Base-by-base conservation (phyloP, 2,888 invertebrate species). In the Limnephilus auricula region DNA sequence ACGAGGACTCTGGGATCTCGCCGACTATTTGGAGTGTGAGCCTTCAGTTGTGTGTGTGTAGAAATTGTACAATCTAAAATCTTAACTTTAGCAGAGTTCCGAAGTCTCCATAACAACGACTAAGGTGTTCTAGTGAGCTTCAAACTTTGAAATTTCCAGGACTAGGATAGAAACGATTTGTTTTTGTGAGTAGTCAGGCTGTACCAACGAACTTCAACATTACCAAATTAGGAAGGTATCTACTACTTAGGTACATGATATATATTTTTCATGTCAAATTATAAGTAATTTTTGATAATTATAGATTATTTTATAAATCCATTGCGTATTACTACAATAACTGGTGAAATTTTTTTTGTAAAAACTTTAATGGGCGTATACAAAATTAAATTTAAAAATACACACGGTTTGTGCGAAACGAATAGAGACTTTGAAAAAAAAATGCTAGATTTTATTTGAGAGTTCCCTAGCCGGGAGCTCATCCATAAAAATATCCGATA, bases 21-120 rank as follows among this genome's bases (percentile, higher is more conserved):
- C 9, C 6, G 25, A 25, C 31, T 80, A 32, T 31, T 80, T 45
- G 45, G 32, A 65, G 65, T 65, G 30, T 65, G 18, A 25, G 32
- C 34, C 25, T 84, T 30, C 40, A 85, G 25, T n/a, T 30, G 85
- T 85, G 85, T 85, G 87, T 78, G 65, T 87, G 87, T n/a, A 15
- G 30, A 80, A 31, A 32, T 32, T 80, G 80, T 80, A 65, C 25
- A 65, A 65, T 65, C 65, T 65, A 65, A 25, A 65, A 65, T 65
- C 65, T 65, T 25, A 32, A 80, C 80, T 80, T 31, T 15, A 32
- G 30, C 80, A 80, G 32, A 80, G 32, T 80, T 31, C 32, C 32
- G 18, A 18, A 80, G 31, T 32, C 80, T 80, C 13, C 80, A 80
- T 80, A 15, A 80, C 32, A 32, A 80, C 80, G 80, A 31, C 30